Base-by-base conservation (phyloP, 1,140 invertebrate genomes). In the Tyrophagus putrescentiae region DNA sequence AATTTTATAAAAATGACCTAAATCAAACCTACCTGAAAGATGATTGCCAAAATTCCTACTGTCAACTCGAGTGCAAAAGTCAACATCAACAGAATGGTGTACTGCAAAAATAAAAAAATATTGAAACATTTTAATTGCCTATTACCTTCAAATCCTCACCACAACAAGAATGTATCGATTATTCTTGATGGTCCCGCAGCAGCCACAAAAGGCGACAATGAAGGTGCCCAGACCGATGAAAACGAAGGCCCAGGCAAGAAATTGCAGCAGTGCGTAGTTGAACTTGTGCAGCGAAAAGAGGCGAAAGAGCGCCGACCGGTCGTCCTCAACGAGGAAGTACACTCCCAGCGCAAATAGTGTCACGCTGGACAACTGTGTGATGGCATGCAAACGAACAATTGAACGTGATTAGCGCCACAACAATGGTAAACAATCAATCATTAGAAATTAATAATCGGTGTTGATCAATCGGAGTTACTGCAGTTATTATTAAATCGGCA, bases 11-110 rank as follows among this genome's bases (percentile, higher is more conserved):
- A n/a, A n/a, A n/a, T n/a, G n/a, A n/a, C n/a, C n/a, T n/a, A n/a
- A n/a, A n/a, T n/a, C n/a, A n/a, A n/a, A n/a, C n/a, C n/a, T n/a
- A n/a, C n/a, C n/a, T 85, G 84, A 79, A 84, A 87, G 23, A 84
- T 76, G n/a, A 83, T 79, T 1, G 83, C 81, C 25, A 83, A 68
- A 29, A 83, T 76, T 39, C 84, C 85, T 0, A 83, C 72, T 1
- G 80, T 79, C 41, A 82, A 81, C 70, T 87, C 82, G 16, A 78
- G 77, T 31, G 86, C 62, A 1, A 89, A 71, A 4, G 87, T 72
- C 1, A 82, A 64, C 32, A 84, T 72, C 6, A 88, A 79, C 31
- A 82, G 71, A 33, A 84, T 68, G 56, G 87, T 80, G 67, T 87
- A 88, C 79, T 86, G 71, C 33, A 75, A 39, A 29, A n/a, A 58